These are phyloP conservation scores for Pyrgus malvae DNA, from an alignment of 2,888 invertebrate genomes.

Conservation along the genomic window DNA sequence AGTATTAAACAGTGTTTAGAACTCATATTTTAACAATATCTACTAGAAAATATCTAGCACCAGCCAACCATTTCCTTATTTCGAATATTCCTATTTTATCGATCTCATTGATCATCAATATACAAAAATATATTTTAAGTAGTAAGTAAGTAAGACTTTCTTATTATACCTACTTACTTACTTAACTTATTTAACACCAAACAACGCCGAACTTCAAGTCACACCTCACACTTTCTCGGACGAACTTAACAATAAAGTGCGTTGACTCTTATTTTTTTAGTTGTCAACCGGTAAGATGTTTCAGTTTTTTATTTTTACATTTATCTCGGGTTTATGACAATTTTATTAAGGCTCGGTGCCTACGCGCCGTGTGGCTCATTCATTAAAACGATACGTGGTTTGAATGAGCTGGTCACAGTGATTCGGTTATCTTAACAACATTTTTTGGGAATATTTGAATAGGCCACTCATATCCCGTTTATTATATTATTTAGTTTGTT, in stretches of 20 bases:
- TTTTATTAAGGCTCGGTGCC: constrained; percentile 68
- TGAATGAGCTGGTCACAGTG: constrained; percentile 37
- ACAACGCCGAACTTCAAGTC: constrained; percentile 22
- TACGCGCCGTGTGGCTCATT: constrained; percentile 59
- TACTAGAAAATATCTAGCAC: too few relatives aligned
- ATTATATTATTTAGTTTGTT: constrained; percentile 12
- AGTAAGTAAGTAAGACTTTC: too few relatives aligned
- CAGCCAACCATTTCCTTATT: too few relatives aligned
- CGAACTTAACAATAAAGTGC: constrained; percentile 50
- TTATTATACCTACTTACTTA: too few relatives aligned
- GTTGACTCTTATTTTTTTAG: constrained; percentile 52
- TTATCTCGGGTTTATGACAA: constrained; percentile 69
- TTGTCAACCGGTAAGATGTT: constrained; percentile 38
- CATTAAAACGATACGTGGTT: constrained; percentile 58
- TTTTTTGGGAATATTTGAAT: constrained; percentile 18
- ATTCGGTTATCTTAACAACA: constrained; percentile 31
- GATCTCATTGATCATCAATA: too few relatives aligned
- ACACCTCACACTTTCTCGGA: constrained; percentile 44
- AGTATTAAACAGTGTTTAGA: too few relatives aligned
- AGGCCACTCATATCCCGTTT: constrained; percentile 15
- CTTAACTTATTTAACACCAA: too few relatives aligned
- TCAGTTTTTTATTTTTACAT: constrained; percentile 52
- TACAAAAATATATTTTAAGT: too few relatives aligned
- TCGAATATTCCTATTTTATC: too few relatives aligned
- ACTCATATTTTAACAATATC: too few relatives aligned